Conservation (phyloP, 2,113 vertebrate species). For the Bubo blakistoni region DNA sequence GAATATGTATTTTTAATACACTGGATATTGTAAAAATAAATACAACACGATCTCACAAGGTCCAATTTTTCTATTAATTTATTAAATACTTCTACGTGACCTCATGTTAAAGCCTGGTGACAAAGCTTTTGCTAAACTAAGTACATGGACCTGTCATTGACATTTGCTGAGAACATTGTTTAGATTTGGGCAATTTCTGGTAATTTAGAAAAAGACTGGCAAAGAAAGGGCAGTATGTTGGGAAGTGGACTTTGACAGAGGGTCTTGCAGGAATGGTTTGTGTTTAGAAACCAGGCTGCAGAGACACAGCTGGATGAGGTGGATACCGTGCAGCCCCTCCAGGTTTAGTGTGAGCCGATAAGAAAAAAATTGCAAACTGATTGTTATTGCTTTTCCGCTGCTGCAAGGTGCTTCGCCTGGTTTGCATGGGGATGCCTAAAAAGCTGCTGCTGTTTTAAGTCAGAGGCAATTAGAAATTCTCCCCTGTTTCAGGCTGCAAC, state of each 20-base stretch:
- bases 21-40: not conserved
- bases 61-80: not conserved
- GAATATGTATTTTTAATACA: not conserved
- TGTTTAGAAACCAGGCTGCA: not conserved
- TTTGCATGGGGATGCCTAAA: not conserved
- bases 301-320: not conserved
- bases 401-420: not conserved
- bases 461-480: not conserved
- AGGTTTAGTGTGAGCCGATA: not conserved
- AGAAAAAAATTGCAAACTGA: not conserved
- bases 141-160: not conserved
- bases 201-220: not conserved
- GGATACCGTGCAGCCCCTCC: not conserved
- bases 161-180: not conserved
- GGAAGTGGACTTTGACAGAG: not conserved
- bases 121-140: not conserved
- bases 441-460: not conserved
- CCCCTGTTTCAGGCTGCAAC: not conserved
- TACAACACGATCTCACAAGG: not conserved
- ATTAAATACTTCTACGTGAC: not conserved
- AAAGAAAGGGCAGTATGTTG: not conserved
- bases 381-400: not conserved
- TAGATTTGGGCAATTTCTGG: not conserved
- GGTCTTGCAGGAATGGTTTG: not conserved
- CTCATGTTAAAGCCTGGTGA: not conserved